Base-by-base conservation (phyloP, 2,797 vertebrate genomes). In the Cichlasoma orientale region DNA sequence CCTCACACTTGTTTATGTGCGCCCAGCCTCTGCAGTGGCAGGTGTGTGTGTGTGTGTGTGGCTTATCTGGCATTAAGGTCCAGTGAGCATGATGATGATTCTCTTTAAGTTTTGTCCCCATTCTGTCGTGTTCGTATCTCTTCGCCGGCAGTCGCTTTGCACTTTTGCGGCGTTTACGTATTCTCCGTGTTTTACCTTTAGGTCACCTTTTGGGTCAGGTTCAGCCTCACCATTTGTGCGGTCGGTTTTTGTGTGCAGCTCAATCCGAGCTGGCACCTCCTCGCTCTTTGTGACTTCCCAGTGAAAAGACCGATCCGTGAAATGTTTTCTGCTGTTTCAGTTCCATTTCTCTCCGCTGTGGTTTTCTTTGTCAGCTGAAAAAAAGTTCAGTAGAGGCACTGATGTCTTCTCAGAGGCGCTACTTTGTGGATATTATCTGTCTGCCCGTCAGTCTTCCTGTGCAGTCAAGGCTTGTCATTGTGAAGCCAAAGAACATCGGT, bases 11-110 rank as follows among this genome's bases (percentile, higher is more conserved):
- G 82, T 87, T 75, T 85, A 23, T 72, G 75, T 75, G 58, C 33
- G 25, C 41, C 23, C 52, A 6, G 58, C 50, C 50, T 79, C 56
- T 63, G 55, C 82, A 75, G 52, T 72, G 74, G 74, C 41, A 68
- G 76, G 77, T 90, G 82, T 85, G 79, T 80, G 75, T 16, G 10
- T 74, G 77, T 90, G 82, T 85, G 79, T 80, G 75, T 16, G 10
- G 63, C 75, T 91, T 91, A 88, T 91, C 86, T 68, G 0, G 21
- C 79, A 82, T 78, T 70, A 78, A 85, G 92, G 89, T 92, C 90
- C 91, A 90, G 84, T 85, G 83, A 87, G 84, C 86, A 89, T 56
- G 80, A 79, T 85, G 79, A 87, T 75, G 84, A 86, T 91, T 88
- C 74, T 88, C 82, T 86, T 86, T 76, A 84, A 53, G 81, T 86